Evolutionary conservation across 1,140 invertebrate genomes (phyloP).

Genomic region (Rhynchophorus ferrugineus): DNA sequence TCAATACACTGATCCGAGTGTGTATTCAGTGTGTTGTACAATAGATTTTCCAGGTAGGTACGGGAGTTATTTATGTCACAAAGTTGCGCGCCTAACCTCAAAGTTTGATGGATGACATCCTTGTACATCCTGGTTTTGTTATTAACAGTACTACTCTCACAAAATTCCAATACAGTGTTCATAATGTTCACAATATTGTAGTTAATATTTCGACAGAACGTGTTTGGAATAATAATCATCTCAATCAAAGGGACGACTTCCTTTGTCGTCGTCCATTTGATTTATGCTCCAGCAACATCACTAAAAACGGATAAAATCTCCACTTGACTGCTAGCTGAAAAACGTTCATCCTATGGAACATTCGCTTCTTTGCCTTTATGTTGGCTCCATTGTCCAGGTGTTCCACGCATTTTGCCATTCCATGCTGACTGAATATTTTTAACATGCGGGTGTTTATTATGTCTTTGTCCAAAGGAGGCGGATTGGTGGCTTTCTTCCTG

Average conservation of each 20-base stretch:
- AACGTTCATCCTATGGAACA: slow-evolving; percentile 10
- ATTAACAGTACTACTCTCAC: slow-evolving; percentile 10
- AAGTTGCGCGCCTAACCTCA: slow-evolving; percentile 21
- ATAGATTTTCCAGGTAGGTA: slow-evolving; percentile 9
- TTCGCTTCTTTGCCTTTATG: slow-evolving; percentile 1
- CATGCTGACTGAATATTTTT: slow-evolving; percentile 19
- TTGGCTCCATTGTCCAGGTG: slow-evolving; percentile 24
- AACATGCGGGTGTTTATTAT: slow-evolving; percentile 20
- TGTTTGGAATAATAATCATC: slow-evolving; percentile 6
- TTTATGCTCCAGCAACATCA: slow-evolving; percentile 15
- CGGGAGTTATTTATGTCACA: neutral
- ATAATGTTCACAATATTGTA: slow-evolving; percentile 2
- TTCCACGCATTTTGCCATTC: slow-evolving; percentile 18
- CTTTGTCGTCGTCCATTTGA: neutral
- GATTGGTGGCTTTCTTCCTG: no score
- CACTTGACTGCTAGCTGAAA: slow-evolving; percentile 17
- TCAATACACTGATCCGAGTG: slow-evolving; percentile 25
- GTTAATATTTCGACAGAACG: neutral
- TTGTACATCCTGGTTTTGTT: slow-evolving; percentile 11
- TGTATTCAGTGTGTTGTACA: slow-evolving; percentile 8
- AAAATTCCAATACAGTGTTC: slow-evolving; percentile 16
- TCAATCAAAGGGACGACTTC: neutral
- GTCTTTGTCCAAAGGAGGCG: slow-evolving; percentile 3
- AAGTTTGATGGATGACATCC: slow-evolving; percentile 17
- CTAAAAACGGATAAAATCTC: slow-evolving; percentile 27